These are phyloP conservation scores for Acanthurus tractus DNA, from an alignment of 2,797 vertebrate genomes.

Conservation along the genomic window DNA sequence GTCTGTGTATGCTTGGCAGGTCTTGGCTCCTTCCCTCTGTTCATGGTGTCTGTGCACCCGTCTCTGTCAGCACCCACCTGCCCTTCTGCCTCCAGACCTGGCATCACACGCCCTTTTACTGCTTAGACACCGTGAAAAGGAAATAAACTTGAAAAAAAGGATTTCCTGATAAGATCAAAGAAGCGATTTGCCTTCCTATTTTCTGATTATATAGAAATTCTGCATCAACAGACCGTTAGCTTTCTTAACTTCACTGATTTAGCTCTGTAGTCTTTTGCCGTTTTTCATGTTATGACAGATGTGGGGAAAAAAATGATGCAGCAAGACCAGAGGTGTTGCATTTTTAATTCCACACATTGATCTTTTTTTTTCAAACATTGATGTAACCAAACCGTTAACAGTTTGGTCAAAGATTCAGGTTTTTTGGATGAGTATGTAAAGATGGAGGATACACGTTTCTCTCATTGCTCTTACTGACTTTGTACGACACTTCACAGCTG, in stretches of 20 bases:
- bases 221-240: not conserved
- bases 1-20: conserved; percentile 72
- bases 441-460: no score
- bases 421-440: not conserved
- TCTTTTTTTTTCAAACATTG: not conserved
- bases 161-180: conserved; percentile 13
- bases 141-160: conserved; percentile 30
- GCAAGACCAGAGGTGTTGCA: not conserved
- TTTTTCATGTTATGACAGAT: not conserved
- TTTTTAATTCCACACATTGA: not conserved
- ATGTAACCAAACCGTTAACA: not conserved
- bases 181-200: not conserved
- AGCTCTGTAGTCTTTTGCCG: not conserved
- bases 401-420: fast-evolving
- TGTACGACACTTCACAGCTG: no score
- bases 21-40: conserved; percentile 70
- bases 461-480: no score
- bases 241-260: not conserved
- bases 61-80: conserved; percentile 76
- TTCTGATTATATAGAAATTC: not conserved
- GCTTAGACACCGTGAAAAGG: conserved; percentile 23
- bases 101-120: conserved; percentile 43
- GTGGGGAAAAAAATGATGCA: not conserved
- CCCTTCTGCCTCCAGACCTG: conserved; percentile 64
- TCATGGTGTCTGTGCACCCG: conserved; percentile 64